phyloP scores from a whole-genome alignment of 2,888 invertebrate genomes.

The Stenolophus ochropezus region DNA sequence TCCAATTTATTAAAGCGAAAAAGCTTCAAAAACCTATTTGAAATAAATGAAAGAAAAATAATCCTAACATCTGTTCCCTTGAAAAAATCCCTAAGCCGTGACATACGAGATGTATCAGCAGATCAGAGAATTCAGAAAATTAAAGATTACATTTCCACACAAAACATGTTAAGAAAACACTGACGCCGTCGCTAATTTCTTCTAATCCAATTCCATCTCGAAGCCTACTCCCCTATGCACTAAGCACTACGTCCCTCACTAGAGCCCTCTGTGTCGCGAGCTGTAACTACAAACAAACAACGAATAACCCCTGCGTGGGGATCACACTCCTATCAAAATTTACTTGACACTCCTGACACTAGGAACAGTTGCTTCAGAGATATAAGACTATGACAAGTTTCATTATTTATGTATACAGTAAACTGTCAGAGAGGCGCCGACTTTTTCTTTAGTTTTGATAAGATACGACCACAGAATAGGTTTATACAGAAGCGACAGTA shows the following conservation, averaged over 20 bases:
- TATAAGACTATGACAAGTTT: neutral
- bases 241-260: neutral
- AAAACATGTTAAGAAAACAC: conserved; percentile 33
- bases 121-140: neutral
- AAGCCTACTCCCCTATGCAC: conserved; percentile 7
- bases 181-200: conserved; percentile 17
- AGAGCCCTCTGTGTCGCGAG: conserved; percentile 9
- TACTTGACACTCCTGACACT: conserved; percentile 17
- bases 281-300: conserved; percentile 29
- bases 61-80: neutral
- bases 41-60: neutral
- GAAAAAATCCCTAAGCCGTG: neutral
- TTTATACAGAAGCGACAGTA: too few species aligned
- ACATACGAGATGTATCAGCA: neutral
- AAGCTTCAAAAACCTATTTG: too few species aligned
- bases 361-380: neutral
- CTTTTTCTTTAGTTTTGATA: too few species aligned
- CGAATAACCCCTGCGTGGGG: conserved; percentile 32
- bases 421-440: too few species aligned
- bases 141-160: conserved; percentile 41
- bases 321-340: conserved; percentile 17
- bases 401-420: too few species aligned
- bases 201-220: conserved; percentile 36
- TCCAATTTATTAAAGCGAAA: too few species aligned
- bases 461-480: too few species aligned